Base-by-base conservation (phyloP, 2,797 vertebrate species). In the Rhyacichthys aspro region DNA sequence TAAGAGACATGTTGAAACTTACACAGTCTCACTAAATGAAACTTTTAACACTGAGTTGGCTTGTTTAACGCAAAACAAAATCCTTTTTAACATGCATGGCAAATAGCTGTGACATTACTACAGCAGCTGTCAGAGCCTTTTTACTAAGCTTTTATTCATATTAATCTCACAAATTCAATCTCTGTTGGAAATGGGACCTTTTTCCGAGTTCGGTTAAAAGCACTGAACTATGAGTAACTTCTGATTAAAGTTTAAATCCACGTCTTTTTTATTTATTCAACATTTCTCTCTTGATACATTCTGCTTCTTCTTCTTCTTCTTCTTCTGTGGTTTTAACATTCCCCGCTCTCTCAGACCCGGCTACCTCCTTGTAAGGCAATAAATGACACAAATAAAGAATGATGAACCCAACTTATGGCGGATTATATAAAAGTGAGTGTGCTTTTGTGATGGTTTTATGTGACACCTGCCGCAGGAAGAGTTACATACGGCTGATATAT, bases 311-410 rank as follows among this genome's bases (percentile, higher is more conserved):
- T 44, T 54, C 43, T 41, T 9, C 45, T 52, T 32, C 45, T n/a
- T 16, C 42, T 38, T 56, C 43, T 37, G 46, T 37, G 41, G 65
- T 55, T 52, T 55, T 38, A 39, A 19, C 50, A 42, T 54, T 46
- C 47, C 38, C 41, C 23, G 55, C 38, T 36, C 43, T 50, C 38
- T 63, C 43, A 14, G 68, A 53, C 60, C 57, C 53, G 12, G 14
- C 54, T 62, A 39, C 70, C 28, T 78, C 83, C 85, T 85, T 87
- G 42, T 83, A 78, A 82, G 78, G 83, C 57, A 60, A 66, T 45
- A 54, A 60, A 73, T 61, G 77, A 78, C 64, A 60, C 34, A 55
- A 28, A 72, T 59, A 72, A 52, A 61, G 52, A 76, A 74, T 76
- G 16, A 63, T 63, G 48, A 18, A 38, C 11, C 44, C 8, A 37